A percentile compares a stretch with the other conserved stretches of the same genome.
These are phyloP conservation scores for human (Homo sapiens) DNA, from an alignment of 2,113 vertebrate species.

Conservation along the genomic window GRCh38 chr13:102072501-102073000, in stretches of 20 bases:
- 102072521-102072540: background rate
- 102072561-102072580: background rate
- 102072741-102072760: background rate
- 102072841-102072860: background rate
- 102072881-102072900: background rate
- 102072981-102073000: rapidly evolving
- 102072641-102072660: background rate
- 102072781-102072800: background rate
- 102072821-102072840: background rate
- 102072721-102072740: background rate
- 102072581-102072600: background rate
- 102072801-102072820: conserved; percentile 37
- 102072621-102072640: background rate
- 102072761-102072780: conserved; percentile 17
- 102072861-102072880: background rate
- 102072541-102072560: background rate
- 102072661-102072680: background rate
- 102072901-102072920: background rate
- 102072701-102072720: background rate
- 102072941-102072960: background rate
- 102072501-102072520: background rate
- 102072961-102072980: background rate
- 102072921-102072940: background rate
- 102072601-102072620: background rate
- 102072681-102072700: background rate